These are phyloP conservation scores for Sapayoa aenigma DNA, from an alignment of 2,113 vertebrate genomes.

Conservation along the genomic window DNA sequence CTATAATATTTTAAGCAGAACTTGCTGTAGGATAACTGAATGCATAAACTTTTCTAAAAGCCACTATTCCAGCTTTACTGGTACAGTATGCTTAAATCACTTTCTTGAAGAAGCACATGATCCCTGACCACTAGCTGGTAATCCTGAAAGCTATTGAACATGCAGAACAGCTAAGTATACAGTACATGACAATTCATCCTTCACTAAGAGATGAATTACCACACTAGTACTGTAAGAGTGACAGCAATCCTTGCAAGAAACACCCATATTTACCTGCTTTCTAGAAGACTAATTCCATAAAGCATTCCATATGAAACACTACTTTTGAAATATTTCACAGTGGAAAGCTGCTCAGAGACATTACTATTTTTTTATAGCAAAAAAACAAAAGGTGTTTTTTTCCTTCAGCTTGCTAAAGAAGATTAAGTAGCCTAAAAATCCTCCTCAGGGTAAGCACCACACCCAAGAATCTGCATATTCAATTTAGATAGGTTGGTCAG, in stretches of 20 bases:
- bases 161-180: background rate
- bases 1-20: background rate
- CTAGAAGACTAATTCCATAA: background rate
- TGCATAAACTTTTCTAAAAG: background rate
- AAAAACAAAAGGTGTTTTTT: fast-evolving
- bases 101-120: background rate
- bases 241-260: background rate
- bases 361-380: background rate
- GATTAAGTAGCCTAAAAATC: background rate
- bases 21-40: background rate
- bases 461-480: constrained; percentile 1
- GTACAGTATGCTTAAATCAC: background rate
- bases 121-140: background rate
- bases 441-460: background rate
- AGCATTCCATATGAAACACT: background rate
- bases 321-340: background rate
- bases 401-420: background rate
- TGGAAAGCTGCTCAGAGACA: background rate
- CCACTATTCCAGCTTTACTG: background rate
- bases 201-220: background rate
- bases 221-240: background rate
- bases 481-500: background rate
- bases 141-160: background rate
- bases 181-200: background rate
- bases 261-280: background rate